A percentile compares a stretch with the other conserved stretches of the same genome.
Conservation (phyloP, 2,113 vertebrate species). For the Corynorhinus townsendii region DNA sequence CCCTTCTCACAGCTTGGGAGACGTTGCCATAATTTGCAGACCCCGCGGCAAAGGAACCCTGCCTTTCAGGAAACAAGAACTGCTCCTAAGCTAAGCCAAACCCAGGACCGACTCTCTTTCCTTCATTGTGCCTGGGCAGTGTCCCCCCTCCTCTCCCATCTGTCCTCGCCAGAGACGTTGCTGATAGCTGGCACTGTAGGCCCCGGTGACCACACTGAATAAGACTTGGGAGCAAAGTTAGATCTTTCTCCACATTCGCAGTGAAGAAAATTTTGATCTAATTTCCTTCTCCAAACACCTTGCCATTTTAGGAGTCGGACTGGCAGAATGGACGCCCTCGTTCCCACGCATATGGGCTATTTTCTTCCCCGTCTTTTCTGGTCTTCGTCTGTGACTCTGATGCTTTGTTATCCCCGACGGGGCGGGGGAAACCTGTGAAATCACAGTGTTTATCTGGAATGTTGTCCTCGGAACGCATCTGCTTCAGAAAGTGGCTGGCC, state of each 20-base stretch:
- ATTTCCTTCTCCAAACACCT: background rate
- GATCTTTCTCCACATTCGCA: background rate
- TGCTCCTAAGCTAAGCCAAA: background rate
- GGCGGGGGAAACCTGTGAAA: background rate
- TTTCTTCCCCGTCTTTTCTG: background rate
- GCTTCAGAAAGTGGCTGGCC: background rate
- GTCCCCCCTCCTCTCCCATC: background rate
- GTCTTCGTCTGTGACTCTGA: background rate
- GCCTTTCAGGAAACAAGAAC: background rate
- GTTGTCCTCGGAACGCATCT: background rate
- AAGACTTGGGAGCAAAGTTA: background rate
- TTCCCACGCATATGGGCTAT: rapidly evolving
- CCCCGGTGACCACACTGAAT: background rate
- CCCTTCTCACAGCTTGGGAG: background rate
- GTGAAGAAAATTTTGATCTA: background rate
- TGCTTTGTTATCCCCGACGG: background rate
- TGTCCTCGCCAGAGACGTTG: background rate
- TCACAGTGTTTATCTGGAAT: background rate
- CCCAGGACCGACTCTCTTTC: background rate
- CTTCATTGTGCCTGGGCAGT: background rate
- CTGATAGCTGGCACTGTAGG: background rate
- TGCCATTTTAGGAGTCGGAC: background rate
- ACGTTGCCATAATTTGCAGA: background rate
- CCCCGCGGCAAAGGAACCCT: background rate
- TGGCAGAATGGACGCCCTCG: background rate